These are phyloP conservation scores for Serranus cabrilla DNA, from an alignment of 2,797 vertebrate genomes.

Conservation along the genomic window DNA sequence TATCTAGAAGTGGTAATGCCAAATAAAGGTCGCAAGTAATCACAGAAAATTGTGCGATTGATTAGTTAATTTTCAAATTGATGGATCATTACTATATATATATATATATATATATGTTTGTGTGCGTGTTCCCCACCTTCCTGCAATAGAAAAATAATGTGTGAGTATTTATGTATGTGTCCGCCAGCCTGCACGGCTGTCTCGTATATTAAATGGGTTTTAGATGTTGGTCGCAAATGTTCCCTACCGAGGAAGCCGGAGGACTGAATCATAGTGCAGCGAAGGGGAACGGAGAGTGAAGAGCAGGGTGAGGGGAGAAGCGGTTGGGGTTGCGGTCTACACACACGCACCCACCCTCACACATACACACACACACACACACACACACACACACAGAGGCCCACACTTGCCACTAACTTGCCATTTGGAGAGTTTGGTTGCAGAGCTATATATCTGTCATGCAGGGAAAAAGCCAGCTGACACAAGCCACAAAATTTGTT, in stretches of 20 bases:
- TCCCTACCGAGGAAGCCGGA: constrained; percentile 21
- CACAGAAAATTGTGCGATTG: too few species aligned
- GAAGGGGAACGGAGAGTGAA: constrained; percentile 11
- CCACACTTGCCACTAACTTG: constrained; percentile 13
- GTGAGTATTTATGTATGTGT: constrained; percentile 24
- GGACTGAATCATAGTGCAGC: constrained; percentile 12
- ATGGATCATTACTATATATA: too few species aligned
- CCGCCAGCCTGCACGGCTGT: not conserved
- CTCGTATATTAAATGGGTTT: constrained; percentile 14
- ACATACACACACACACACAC: not conserved
- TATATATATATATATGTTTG: too few species aligned
- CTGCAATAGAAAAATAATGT: not conserved
- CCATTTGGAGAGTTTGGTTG: constrained; percentile 9
- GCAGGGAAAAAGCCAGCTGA: not conserved
- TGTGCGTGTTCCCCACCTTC: not conserved
- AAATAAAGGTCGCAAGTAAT: too few species aligned
- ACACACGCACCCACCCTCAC: not conserved
- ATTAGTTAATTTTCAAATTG: too few species aligned
- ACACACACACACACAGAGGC: not conserved
- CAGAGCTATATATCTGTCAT: constrained; percentile 4
- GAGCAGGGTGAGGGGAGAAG: not conserved
- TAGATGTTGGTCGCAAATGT: constrained; percentile 24
- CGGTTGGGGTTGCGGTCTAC: not conserved
- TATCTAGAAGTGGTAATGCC: too few species aligned
- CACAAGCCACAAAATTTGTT: not conserved